phyloP scores from a whole-genome alignment of 2,888 invertebrate species.

The Drosophila setosimentum region DNA sequence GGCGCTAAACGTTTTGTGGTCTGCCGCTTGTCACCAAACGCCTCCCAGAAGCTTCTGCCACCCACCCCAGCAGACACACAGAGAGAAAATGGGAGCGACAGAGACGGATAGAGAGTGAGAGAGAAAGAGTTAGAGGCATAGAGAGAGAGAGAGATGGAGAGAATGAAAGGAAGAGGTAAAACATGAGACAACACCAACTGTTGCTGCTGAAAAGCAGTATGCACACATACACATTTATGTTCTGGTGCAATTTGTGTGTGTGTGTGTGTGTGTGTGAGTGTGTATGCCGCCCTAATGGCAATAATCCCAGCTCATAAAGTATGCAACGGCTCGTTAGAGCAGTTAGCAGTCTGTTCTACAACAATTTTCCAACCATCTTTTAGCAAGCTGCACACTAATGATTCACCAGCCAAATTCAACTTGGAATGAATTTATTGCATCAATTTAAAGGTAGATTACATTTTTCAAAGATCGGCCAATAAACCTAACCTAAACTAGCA shows the following conservation, averaged over 20 bases:
- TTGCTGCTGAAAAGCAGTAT: slow-evolving; percentile 46
- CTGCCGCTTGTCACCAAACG: slow-evolving; percentile 39
- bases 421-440: background rate
- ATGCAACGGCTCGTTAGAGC: slow-evolving; percentile 58
- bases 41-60: background rate
- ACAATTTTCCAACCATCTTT: slow-evolving; percentile 39
- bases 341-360: slow-evolving; percentile 41
- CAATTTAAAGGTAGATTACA: background rate
- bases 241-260: slow-evolving; percentile 10
- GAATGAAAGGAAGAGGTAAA: background rate
- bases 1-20: slow-evolving; percentile 66
- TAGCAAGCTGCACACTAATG: slow-evolving; percentile 6
- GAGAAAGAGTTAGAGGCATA: background rate
- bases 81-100: background rate
- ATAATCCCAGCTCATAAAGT: slow-evolving; percentile 70
- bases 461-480: background rate
- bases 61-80: slow-evolving; percentile 4
- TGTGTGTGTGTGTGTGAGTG: slow-evolving; percentile 17
- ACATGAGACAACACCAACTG: slow-evolving; percentile 49
- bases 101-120: background rate
- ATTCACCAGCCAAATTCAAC: background rate
- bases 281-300: slow-evolving; percentile 60
- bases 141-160: background rate
- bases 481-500: background rate
- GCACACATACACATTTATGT: background rate